Evolutionary conservation across 1,140 invertebrate genomes (phyloP), one percentile per base, ranked within the genome.

Genomic region (Ditylenchus dipsaci): DNA sequence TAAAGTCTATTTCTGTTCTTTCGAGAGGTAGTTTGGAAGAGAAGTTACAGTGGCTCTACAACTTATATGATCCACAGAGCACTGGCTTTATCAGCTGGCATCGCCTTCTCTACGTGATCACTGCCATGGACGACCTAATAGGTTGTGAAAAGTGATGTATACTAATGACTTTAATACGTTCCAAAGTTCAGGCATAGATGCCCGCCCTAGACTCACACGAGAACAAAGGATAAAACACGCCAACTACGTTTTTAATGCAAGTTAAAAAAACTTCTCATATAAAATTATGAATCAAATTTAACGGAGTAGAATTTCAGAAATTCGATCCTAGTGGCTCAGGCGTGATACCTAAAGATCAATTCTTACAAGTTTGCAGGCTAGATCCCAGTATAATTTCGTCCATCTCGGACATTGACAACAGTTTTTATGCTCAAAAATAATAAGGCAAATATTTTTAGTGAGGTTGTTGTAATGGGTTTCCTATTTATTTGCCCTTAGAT

Each of bases 11-110:
- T 66, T 72, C 70, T 15, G 63, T 59, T 23, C 27, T 72, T 17
- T 75, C 33, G 7, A 1, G 70, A 7, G 70, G 70, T 15, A 43
- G 19, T n/a, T 9, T 72, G 23, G 62, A 72, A 30, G 70, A 72
- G 30, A 75, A 71, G 27, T 11, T 72, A 11, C 63, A 75, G 30
- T 72, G 70, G 71, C 17, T 75, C 27, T 72, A 72, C 61, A 45
- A 26, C 7, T 19, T 72, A 11, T 72, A 72, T 38, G 70, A 72
- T 53, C 70, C 70, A 11, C 19, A 33, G 27, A 23, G 49, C n/a
- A 76, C 26, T 19, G 73, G 72, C 1, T 23, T 26, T 26, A 60
- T 72, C 9, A 42, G 23, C 15, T 72, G 70, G 71, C 30, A 72
- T 19, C 65, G 72, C 8, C 23, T 72, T 23, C 42, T 75, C 21